phyloP scores from a whole-genome alignment of 2,113 vertebrate species.

The Ondatra zibethicus region DNA sequence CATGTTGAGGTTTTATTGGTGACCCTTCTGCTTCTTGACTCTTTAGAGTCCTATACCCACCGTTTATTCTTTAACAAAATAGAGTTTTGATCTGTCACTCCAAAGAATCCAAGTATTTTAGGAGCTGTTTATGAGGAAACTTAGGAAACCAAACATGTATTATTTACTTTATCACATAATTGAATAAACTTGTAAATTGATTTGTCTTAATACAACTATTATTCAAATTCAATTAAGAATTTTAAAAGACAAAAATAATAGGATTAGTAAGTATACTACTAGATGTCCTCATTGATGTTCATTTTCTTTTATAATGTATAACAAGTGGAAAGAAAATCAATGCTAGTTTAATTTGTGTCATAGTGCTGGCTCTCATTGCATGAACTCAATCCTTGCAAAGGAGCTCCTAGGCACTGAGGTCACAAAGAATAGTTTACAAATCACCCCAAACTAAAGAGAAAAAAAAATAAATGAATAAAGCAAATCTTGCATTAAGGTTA shows the following conservation, averaged over 20 bases:
- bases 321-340: background rate
- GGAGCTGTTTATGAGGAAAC: background rate
- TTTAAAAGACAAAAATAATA: constrained; percentile 5
- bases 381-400: background rate
- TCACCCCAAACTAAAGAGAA: background rate
- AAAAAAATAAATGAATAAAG: background rate
- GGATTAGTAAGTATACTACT: background rate
- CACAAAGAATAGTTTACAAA: background rate
- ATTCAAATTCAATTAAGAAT: background rate
- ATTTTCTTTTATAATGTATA: background rate
- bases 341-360: background rate
- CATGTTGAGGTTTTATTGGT: background rate
- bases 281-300: background rate
- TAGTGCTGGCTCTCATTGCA: background rate
- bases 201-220: background rate
- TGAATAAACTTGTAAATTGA: background rate
- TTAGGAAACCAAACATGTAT: background rate
- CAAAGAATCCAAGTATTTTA: background rate
- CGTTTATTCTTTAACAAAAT: background rate
- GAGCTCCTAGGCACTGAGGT: background rate
- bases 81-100: background rate
- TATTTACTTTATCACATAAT: background rate
- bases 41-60: background rate
- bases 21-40: fast-evolving
- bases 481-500: background rate